phyloP scores from a whole-genome alignment of 2,797 vertebrate genomes.

The Sardinella longiceps region DNA sequence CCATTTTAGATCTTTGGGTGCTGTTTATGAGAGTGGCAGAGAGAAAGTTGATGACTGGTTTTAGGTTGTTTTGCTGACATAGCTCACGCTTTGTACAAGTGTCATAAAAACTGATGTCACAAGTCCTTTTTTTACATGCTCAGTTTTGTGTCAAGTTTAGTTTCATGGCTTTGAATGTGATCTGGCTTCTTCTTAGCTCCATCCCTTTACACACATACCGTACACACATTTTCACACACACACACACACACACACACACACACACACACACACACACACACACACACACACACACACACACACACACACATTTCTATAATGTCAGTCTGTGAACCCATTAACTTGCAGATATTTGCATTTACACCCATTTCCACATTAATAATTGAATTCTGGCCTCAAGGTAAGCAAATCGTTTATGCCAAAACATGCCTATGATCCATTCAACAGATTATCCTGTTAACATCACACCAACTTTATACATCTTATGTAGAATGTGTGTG shows the following conservation, averaged over 20 bases:
- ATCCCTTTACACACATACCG: neutral
- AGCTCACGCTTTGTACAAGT: neutral
- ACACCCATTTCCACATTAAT: too few relatives aligned
- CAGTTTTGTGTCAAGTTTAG: neutral
- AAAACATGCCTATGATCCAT: too few relatives aligned
- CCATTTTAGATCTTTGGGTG: neutral
- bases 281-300: neutral
- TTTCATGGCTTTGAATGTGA: neutral
- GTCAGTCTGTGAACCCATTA: too few relatives aligned
- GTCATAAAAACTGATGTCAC: neutral
- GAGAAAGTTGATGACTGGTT: constrained; percentile 15
- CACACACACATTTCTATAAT: neutral
- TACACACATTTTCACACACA: too few relatives aligned
- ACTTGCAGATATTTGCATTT: too few relatives aligned
- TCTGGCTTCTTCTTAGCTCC: neutral
- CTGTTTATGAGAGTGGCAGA: neutral
- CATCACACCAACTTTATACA: neutral
- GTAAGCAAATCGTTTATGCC: too few relatives aligned
- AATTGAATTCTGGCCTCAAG: too few relatives aligned
- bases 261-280: neutral
- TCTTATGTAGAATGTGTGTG: neutral
- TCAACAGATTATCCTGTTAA: too few relatives aligned
- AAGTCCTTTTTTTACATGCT: neutral
- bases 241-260: neutral
- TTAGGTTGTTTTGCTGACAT: neutral